Conservation (phyloP, 2,888 invertebrate species). For the Eupithecia dodoneata region DNA sequence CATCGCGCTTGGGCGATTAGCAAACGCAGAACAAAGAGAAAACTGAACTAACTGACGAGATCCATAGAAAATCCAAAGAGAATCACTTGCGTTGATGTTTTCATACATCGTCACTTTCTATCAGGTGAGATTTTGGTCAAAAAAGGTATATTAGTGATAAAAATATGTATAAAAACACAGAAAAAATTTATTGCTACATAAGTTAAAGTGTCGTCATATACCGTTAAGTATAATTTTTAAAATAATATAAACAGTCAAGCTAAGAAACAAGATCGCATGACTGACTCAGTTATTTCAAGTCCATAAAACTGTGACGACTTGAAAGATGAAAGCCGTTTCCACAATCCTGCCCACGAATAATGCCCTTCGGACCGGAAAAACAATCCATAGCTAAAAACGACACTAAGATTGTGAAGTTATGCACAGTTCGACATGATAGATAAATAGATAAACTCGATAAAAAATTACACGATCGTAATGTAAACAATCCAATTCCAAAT, state of each 20-base stretch:
- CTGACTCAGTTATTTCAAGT: constrained; percentile 24
- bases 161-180: not conserved
- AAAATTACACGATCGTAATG: constrained; percentile 14
- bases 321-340: constrained; percentile 19
- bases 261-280: constrained; percentile 21
- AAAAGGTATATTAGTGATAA: not conserved
- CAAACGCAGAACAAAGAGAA: not conserved
- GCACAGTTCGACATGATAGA: not conserved
- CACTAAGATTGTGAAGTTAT: not conserved
- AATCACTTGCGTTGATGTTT: not conserved
- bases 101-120: not conserved
- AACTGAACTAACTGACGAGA: constrained; percentile 1
- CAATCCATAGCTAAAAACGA: constrained; percentile 8
- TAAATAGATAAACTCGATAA: constrained; percentile 1
- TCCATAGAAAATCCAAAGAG: not conserved
- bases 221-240: not conserved
- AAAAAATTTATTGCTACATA: not conserved
- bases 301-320: constrained; percentile 28
- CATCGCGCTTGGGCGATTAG: not conserved
- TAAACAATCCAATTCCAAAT: constrained; percentile 24
- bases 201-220: not conserved
- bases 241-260: constrained; percentile 13
- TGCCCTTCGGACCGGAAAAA: constrained; percentile 24
- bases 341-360: constrained; percentile 2
- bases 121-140: not conserved